A percentile compares a stretch with the other conserved stretches of the same genome.
Evolutionary conservation across 2,888 invertebrate genomes (phyloP).

Genomic region (Pantelozetes paolii): DNA sequence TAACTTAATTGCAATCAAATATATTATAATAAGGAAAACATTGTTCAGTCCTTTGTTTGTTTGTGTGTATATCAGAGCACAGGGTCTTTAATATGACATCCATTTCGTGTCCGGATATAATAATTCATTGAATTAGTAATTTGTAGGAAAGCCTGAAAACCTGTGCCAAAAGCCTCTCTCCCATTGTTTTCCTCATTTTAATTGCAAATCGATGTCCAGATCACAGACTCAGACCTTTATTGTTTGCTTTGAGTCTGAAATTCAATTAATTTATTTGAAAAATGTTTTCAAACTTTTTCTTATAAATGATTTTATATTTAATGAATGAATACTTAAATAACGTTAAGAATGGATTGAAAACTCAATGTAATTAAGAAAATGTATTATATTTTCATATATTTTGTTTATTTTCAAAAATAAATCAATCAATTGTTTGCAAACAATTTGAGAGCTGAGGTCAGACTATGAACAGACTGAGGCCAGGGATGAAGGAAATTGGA

Average conservation of each 20-base stretch:
- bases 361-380: neutral
- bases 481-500: neutral
- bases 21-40: neutral
- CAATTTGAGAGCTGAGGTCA: neutral
- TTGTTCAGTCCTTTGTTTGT: neutral
- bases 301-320: neutral
- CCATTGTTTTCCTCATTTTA: neutral
- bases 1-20: constrained; percentile 22
- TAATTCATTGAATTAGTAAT: constrained; percentile 12
- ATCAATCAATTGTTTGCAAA: neutral
- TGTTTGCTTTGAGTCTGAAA: neutral
- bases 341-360: neutral
- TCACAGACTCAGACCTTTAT: no score
- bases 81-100: neutral
- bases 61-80: neutral
- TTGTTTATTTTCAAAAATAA: no score
- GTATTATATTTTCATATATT: no score
- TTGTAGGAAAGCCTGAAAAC: neutral
- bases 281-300: neutral
- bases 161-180: neutral
- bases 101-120: neutral
- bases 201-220: neutral
- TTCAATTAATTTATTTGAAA: neutral
- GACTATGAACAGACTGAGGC: no score
- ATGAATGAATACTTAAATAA: neutral